Evolutionary conservation across 2,113 vertebrate species (phyloP).

Genomic region (Cyprinus carpio): DNA sequence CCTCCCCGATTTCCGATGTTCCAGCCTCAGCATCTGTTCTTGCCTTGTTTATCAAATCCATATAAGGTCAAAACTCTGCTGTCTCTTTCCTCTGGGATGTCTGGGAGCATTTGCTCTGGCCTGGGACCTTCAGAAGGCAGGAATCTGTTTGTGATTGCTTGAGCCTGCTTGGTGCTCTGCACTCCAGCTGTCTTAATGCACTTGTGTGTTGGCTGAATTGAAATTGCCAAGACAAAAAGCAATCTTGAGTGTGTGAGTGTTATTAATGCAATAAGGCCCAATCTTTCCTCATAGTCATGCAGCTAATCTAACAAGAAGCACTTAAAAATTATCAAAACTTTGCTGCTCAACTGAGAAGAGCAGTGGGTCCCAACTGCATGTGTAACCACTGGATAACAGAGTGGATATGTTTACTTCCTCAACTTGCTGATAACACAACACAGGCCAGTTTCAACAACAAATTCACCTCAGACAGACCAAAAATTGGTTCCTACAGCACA

Average conservation of each 20-base stretch:
- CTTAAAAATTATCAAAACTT: background rate
- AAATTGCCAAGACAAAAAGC: background rate
- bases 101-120: constrained; percentile 43
- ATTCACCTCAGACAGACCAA: background rate
- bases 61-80: constrained; percentile 69
- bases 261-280: background rate
- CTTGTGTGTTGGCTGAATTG: background rate
- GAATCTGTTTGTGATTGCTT: constrained; percentile 35
- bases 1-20: constrained; percentile 26
- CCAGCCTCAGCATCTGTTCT: constrained; percentile 52
- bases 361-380: background rate
- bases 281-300: background rate
- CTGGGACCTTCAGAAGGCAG: constrained; percentile 9
- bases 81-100: background rate
- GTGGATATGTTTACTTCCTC: background rate
- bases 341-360: background rate
- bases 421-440: background rate
- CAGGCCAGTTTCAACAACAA: background rate
- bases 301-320: background rate
- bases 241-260: background rate
- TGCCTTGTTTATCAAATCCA: constrained; percentile 64
- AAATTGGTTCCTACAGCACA: background rate
- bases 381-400: background rate
- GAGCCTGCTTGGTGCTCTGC: constrained; percentile 19
- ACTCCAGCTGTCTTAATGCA: constrained; percentile 19